Evolutionary conservation across 53 echinoderm and acorn worm genomes (phyloP).

Genomic region (Hippasteria phrygiana): DNA sequence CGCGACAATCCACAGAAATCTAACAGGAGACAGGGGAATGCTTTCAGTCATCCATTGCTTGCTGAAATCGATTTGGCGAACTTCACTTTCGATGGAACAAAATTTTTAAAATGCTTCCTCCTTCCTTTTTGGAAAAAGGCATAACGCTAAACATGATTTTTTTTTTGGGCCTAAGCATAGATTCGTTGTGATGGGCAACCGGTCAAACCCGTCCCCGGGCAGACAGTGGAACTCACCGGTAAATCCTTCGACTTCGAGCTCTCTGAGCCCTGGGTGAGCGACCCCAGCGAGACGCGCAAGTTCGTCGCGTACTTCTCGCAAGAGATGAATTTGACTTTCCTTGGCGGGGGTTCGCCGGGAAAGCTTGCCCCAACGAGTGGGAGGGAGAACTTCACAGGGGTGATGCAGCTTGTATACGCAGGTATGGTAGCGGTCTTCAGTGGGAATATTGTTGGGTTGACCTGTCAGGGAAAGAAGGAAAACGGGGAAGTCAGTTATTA

Average conservation of each 20-base stretch:
- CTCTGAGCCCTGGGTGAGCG: slow-evolving; percentile 59
- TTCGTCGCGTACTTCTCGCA: slow-evolving; percentile 83
- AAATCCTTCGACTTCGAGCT: slow-evolving; percentile 82
- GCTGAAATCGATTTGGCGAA: too few relatives aligned
- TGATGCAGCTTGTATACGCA: slow-evolving; percentile 87
- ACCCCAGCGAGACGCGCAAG: slow-evolving; percentile 68
- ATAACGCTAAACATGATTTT: too few relatives aligned
- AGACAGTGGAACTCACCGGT: slow-evolving; percentile 29
- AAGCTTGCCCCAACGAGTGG: slow-evolving; percentile 16
- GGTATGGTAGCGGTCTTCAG: too few relatives aligned
- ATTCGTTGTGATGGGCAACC: slow-evolving; percentile 51
- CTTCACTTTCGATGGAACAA: too few relatives aligned
- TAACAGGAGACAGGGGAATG: too few relatives aligned
- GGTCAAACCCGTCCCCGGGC: slow-evolving; percentile 13
- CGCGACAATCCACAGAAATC: too few relatives aligned
- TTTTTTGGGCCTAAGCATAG: slow-evolving; percentile 11
- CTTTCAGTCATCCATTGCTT: too few relatives aligned
- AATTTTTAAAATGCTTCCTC: too few relatives aligned
- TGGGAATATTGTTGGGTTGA: too few relatives aligned
- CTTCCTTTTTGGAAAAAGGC: too few relatives aligned
- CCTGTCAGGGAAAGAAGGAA: too few relatives aligned
- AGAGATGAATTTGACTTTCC: slow-evolving; percentile 66
- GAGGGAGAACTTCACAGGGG: slow-evolving; percentile 63
- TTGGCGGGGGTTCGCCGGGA: slow-evolving; percentile 44
- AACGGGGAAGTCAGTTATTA: too few relatives aligned